These are phyloP conservation scores for Metaphire vulgaris DNA, from an alignment of 1,140 invertebrate genomes.

Conservation along the genomic window DNA sequence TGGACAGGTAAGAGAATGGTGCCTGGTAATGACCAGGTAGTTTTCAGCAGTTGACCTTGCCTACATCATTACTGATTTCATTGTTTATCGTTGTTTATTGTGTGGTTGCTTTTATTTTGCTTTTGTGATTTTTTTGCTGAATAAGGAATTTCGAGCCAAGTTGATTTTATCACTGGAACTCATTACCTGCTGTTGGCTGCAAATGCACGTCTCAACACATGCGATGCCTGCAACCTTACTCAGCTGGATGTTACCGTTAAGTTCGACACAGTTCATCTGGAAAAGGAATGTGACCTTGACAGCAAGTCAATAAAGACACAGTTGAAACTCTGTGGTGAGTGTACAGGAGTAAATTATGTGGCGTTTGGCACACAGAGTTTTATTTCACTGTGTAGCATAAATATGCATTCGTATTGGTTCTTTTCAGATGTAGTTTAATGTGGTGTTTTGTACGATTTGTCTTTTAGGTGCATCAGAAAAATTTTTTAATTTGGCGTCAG, in stretches of 20 bases:
- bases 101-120: too few species aligned
- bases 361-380: too few species aligned
- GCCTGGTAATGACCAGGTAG: too few species aligned
- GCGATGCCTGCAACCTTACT: conserved; percentile 35
- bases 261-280: conserved; percentile 69
- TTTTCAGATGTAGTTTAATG: too few species aligned
- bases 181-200: neutral
- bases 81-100: too few species aligned
- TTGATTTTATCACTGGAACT: neutral
- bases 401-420: too few species aligned
- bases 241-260: conserved; percentile 62
- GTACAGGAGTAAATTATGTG: neutral
- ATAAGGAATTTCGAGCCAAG: neutral
- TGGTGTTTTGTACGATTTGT: too few species aligned
- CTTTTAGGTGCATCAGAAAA: conserved; percentile 62
- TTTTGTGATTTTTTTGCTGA: too few species aligned
- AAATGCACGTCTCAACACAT: neutral
- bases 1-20: neutral
- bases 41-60: too few species aligned
- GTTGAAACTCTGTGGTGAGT: conserved; percentile 74
- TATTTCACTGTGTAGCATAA: too few species aligned
- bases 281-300: conserved; percentile 81
- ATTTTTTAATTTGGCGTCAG: conserved; percentile 66
- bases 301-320: conserved; percentile 84
- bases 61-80: too few species aligned